These are phyloP conservation scores for Dasysyrphus tricinctus DNA, from an alignment of 2,888 invertebrate genomes.

Conservation along the genomic window DNA sequence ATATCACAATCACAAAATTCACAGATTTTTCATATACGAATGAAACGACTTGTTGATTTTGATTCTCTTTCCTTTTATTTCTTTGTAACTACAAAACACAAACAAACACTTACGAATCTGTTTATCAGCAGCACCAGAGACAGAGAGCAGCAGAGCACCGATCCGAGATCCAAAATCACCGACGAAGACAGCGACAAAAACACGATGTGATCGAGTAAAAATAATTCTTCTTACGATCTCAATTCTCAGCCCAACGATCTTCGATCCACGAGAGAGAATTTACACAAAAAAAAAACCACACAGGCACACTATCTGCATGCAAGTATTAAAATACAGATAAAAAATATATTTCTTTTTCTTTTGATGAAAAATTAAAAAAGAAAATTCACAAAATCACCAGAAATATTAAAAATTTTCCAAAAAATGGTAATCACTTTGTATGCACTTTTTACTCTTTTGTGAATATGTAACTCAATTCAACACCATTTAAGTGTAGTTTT, in stretches of 20 bases:
- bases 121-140: slow-evolving; percentile 64
- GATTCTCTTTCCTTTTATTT: slow-evolving; percentile 35
- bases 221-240: slow-evolving; percentile 38
- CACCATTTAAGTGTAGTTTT: slow-evolving; percentile 3
- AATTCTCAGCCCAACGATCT: slow-evolving; percentile 23
- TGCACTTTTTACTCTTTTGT: not conserved
- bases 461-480: not conserved
- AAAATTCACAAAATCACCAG: slow-evolving; percentile 59
- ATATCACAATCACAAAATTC: slow-evolving; percentile 24
- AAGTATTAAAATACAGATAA: slow-evolving; percentile 53
- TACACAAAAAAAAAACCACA: slow-evolving; percentile 19
- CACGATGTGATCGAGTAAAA: slow-evolving; percentile 53
- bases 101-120: slow-evolving; percentile 53
- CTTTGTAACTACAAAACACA: slow-evolving; percentile 37
- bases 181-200: slow-evolving; percentile 23
- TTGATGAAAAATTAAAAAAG: slow-evolving; percentile 56
- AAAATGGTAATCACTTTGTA: slow-evolving; percentile 4
- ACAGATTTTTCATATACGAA: slow-evolving; percentile 37
- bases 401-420: slow-evolving; percentile 8
- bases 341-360: slow-evolving; percentile 44
- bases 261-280: slow-evolving; percentile 18
- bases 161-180: slow-evolving; percentile 10
- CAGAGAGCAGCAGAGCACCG: slow-evolving; percentile 3
- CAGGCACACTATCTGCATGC: slow-evolving; percentile 21
- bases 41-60: slow-evolving; percentile 71